A percentile compares a stretch with the other conserved stretches of the same genome.
Conservation (phyloP, 35 echinoderm and acorn worm genomes). For the Amphiura filiformis region DNA sequence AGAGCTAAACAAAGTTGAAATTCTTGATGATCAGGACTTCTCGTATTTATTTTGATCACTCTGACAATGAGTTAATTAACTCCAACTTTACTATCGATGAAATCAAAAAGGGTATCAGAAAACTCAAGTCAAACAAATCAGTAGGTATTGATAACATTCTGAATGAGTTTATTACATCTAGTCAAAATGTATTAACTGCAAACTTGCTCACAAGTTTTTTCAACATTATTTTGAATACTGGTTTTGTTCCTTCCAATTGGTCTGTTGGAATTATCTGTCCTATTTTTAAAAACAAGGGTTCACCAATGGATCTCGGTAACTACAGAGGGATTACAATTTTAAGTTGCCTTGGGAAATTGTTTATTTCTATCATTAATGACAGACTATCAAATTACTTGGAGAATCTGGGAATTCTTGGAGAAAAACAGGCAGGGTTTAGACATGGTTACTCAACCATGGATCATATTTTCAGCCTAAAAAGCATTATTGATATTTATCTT, state of each 20-base stretch:
- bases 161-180: not conserved
- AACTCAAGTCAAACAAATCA: not conserved
- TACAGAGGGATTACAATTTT: too few species aligned
- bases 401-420: not conserved
- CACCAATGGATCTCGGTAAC: not conserved
- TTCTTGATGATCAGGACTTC: not conserved
- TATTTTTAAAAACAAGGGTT: not conserved
- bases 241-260: constrained; percentile 6
- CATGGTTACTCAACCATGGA: not conserved
- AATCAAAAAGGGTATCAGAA: not conserved
- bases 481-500: not conserved
- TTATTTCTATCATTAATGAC: not conserved
- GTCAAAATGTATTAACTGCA: not conserved
- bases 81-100: not conserved
- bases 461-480: not conserved
- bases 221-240: not conserved
- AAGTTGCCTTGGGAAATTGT: not conserved
- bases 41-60: not conserved
- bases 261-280: not conserved
- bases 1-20: not conserved
- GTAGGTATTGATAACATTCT: not conserved
- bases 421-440: not conserved
- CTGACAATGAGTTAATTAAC: not conserved
- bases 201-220: not conserved
- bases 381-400: not conserved